Conservation (phyloP, 1,140 invertebrate species). For the Eueides isabella region DNA sequence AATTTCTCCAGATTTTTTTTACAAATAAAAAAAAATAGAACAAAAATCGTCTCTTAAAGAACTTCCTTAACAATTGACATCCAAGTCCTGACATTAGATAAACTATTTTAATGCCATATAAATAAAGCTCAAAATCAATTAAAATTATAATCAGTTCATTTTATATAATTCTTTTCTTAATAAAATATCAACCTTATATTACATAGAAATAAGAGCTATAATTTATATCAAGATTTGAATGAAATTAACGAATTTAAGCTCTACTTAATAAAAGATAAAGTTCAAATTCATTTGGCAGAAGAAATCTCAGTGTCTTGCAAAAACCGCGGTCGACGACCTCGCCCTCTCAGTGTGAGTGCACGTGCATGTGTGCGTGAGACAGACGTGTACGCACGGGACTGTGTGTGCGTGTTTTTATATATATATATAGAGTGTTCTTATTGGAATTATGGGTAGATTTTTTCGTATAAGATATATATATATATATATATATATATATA, state of each 20-base stretch:
- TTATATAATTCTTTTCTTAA: background rate
- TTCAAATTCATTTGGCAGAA: slow-evolving; percentile 28
- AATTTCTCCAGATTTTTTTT: slow-evolving; percentile 25
- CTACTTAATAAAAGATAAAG: background rate
- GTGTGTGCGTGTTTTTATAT: slow-evolving; percentile 27
- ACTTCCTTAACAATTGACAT: slow-evolving; percentile 45
- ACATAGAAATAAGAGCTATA: background rate
- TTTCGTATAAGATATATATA: slow-evolving; percentile 12
- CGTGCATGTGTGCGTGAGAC: background rate
- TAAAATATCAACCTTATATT: background rate
- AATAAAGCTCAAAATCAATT: slow-evolving; percentile 28
- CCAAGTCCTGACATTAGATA: slow-evolving; percentile 5
- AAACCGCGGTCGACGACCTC: slow-evolving; percentile 50
- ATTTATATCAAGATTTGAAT: background rate
- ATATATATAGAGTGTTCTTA: slow-evolving; percentile 8
- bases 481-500: too few relatives aligned
- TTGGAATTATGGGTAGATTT: background rate
- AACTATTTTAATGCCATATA: background rate
- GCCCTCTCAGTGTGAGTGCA: slow-evolving; percentile 4
- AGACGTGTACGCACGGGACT: slow-evolving; percentile 18
- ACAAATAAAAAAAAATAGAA: slow-evolving; percentile 16
- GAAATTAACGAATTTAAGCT: background rate
- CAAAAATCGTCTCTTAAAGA: slow-evolving; percentile 37
- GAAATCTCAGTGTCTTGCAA: slow-evolving; percentile 46
- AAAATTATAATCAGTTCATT: background rate